Conservation (phyloP, 2,888 invertebrate genomes). For the Eupithecia tripunctaria region DNA sequence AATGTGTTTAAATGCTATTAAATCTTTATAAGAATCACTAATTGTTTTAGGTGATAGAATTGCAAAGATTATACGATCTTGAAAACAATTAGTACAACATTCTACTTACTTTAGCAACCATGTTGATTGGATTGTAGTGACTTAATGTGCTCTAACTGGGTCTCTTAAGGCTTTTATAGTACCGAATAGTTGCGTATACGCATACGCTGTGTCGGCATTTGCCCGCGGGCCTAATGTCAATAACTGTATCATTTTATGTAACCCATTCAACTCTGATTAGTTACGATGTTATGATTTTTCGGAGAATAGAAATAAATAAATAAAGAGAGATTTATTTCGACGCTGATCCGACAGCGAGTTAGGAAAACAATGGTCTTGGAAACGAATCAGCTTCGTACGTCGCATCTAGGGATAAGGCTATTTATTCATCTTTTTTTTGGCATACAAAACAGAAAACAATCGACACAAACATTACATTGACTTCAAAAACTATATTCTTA, state of each 20-base stretch:
- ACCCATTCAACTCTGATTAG: constrained; percentile 44
- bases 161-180: constrained; percentile 66
- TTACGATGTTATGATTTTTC: constrained; percentile 16
- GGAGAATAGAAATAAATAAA: constrained; percentile 19
- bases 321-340: constrained; percentile 1
- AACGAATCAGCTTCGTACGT: too few species aligned
- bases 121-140: constrained; percentile 66
- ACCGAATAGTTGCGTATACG: constrained; percentile 41
- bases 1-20: neutral
- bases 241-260: constrained; percentile 58
- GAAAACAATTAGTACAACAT: constrained; percentile 12
- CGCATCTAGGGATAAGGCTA: too few species aligned
- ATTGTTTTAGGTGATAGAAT: neutral
- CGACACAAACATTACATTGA: too few species aligned
- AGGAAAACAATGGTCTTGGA: neutral
- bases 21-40: neutral
- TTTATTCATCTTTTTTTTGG: too few species aligned
- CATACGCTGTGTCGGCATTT: constrained; percentile 39
- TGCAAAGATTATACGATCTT: neutral
- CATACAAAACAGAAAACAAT: too few species aligned
- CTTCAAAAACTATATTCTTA: too few species aligned
- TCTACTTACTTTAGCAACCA: constrained; percentile 75
- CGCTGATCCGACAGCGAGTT: neutral
- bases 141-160: constrained; percentile 59
- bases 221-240: constrained; percentile 48